A percentile compares a stretch with the other conserved stretches of the same genome.
These are phyloP conservation scores for Aphelenchoides avenae DNA, from an alignment of 1,140 invertebrate genomes.

Conservation along the genomic window DNA sequence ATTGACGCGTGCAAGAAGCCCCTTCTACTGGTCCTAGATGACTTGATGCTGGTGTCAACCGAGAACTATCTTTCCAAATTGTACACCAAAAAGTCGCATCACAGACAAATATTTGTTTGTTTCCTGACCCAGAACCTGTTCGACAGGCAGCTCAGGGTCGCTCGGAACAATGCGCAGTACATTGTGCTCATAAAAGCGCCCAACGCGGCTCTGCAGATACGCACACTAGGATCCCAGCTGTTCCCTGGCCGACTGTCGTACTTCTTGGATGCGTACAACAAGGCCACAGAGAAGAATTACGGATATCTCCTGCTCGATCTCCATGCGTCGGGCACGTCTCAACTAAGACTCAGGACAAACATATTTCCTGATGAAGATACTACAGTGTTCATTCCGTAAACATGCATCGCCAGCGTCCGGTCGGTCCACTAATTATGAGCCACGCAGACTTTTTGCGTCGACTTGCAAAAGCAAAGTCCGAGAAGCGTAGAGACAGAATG, in stretches of 20 bases:
- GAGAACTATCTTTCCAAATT: slow-evolving; percentile 11
- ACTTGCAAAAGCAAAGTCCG: slow-evolving; percentile 2
- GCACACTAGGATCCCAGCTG: slow-evolving; percentile 18
- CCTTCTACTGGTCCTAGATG: slow-evolving; percentile 15
- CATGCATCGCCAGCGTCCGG: no score
- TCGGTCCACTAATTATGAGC: not conserved
- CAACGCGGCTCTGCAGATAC: slow-evolving; percentile 10
- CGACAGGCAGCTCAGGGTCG: slow-evolving; percentile 12
- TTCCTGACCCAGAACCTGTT: slow-evolving; percentile 27
- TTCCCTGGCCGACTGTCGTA: slow-evolving; percentile 19
- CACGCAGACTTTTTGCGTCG: not conserved
- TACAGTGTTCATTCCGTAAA: slow-evolving; percentile 31
- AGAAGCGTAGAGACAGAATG: not conserved
- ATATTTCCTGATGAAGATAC: slow-evolving; percentile 28
- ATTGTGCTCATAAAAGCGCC: slow-evolving; percentile 22
- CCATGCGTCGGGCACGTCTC: slow-evolving; percentile 5
- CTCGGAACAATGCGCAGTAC: slow-evolving; percentile 23
- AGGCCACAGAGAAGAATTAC: slow-evolving; percentile 10
- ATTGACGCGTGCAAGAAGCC: no score
- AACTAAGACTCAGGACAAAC: slow-evolving; percentile 7
- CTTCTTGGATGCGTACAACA: slow-evolving; percentile 15
- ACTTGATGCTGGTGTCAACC: not conserved
- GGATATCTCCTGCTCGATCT: slow-evolving; percentile 17
- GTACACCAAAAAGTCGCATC: slow-evolving; percentile 29
- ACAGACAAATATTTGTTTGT: slow-evolving; percentile 12